A percentile compares a stretch with the other conserved stretches of the same genome.
These are phyloP conservation scores for Chaenocephalus aceratus DNA, from an alignment of 2,113 vertebrate genomes.

Conservation along the genomic window DNA sequence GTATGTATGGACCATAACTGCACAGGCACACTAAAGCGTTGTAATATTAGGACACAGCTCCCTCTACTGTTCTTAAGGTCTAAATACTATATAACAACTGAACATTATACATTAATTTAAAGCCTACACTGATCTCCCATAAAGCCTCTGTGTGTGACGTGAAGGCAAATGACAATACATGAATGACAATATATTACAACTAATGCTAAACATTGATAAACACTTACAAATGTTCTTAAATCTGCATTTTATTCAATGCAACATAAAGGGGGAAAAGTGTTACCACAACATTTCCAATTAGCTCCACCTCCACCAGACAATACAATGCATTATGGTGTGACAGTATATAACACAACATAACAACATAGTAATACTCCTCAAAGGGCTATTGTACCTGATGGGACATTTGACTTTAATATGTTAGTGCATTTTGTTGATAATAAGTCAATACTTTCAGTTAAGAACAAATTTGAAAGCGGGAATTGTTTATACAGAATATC, in stretches of 20 bases:
- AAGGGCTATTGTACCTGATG: background rate
- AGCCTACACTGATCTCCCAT: background rate
- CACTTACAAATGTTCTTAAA: background rate
- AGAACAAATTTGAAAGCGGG: background rate
- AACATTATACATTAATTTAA: background rate
- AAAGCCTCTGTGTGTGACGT: background rate
- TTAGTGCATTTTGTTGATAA: too few species aligned
- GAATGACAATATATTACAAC: background rate
- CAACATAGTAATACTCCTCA: background rate
- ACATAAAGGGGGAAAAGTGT: background rate
- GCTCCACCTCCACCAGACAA: background rate
- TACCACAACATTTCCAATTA: background rate
- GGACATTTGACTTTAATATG: background rate
- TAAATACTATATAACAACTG: background rate
- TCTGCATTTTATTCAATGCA: background rate
- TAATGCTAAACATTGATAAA: background rate
- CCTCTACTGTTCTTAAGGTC: constrained; percentile 50
- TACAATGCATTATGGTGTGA: background rate
- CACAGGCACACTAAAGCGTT: background rate
- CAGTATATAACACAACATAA: background rate
- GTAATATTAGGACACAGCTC: constrained; percentile 34
- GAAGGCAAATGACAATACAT: too few species aligned
- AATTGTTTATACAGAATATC: background rate
- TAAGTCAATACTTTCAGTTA: too few species aligned
- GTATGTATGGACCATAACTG: constrained; percentile 5